Evolutionary conservation across 2,888 invertebrate species (phyloP).

Genomic region (Rutpela maculata): DNA sequence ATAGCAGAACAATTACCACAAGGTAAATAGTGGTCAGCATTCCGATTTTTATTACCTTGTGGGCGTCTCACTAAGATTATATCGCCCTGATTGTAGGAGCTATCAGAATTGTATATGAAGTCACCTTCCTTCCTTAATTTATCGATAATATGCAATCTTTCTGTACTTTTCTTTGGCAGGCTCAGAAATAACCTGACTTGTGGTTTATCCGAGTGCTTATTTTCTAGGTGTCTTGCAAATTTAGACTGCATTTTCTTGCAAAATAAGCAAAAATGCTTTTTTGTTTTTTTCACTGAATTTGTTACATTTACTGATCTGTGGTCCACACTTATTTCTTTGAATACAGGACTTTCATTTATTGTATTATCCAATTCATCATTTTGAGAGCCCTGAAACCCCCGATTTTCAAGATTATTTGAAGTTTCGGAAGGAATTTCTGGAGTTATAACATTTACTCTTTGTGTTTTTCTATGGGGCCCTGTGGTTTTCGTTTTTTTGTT

Average conservation of each 20-base stretch:
- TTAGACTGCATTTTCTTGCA: constrained; percentile 33
- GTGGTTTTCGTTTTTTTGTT: constrained; percentile 1
- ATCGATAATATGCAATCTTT: constrained; percentile 19
- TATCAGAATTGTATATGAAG: constrained; percentile 26
- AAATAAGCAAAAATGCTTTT: constrained; percentile 36
- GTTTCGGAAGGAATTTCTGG: neutral
- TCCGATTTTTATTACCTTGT: constrained; percentile 19
- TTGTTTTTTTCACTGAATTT: constrained; percentile 13
- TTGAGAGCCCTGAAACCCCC: neutral
- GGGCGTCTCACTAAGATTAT: constrained; percentile 34
- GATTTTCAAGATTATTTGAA: neutral
- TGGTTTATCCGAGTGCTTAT: constrained; percentile 32
- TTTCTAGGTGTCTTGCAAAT: constrained; percentile 34
- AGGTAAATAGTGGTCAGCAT: constrained; percentile 29
- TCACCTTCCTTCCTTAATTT: constrained; percentile 31
- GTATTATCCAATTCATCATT: neutral
- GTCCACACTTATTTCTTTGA: constrained; percentile 18
- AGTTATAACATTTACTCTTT: constrained; percentile 3
- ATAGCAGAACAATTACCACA: constrained; percentile 34
- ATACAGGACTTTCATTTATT: constrained; percentile 7
- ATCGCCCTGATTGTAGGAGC: constrained; percentile 35
- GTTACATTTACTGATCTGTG: constrained; percentile 13
- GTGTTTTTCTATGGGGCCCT: neutral
- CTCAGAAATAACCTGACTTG: constrained; percentile 15
- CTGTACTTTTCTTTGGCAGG: constrained; percentile 17